These are phyloP conservation scores for Dunckerocampus dactyliophorus DNA, from an alignment of 2,113 vertebrate species.

Conservation along the genomic window DNA sequence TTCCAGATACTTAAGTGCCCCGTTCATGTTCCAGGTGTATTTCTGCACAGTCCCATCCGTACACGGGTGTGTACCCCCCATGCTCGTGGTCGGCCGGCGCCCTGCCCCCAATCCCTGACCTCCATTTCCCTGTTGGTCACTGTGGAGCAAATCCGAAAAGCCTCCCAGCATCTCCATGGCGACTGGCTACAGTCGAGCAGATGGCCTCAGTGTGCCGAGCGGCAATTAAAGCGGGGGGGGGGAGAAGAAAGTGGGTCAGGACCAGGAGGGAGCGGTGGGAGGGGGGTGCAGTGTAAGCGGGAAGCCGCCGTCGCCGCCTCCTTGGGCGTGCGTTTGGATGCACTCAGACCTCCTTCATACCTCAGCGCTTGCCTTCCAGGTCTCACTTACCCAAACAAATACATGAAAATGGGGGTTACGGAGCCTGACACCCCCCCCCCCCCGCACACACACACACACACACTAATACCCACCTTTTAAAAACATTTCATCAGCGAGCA, in stretches of 20 bases:
- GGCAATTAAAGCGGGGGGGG: constrained; percentile 71
- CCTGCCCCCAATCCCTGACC: constrained; percentile 67
- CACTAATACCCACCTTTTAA: not conserved
- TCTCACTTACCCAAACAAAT: constrained; percentile 57
- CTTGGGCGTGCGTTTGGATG: not conserved
- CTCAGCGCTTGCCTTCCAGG: constrained; percentile 31
- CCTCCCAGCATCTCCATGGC: constrained; percentile 76
- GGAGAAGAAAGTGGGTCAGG: constrained; percentile 65
- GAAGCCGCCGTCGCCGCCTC: constrained; percentile 15
- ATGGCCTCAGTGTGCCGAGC: constrained; percentile 75
- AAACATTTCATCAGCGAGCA: not conserved
- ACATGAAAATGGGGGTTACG: constrained; percentile 19
- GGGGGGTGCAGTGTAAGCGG: not conserved
- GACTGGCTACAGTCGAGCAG: constrained; percentile 75
- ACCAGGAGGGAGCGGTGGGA: constrained; percentile 40
- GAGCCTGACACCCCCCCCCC: not conserved
- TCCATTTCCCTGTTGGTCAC: constrained; percentile 66
- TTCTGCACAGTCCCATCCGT: not conserved
- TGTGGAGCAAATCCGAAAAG: constrained; percentile 74
- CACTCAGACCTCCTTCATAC: constrained; percentile 29
- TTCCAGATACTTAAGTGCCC: not conserved
- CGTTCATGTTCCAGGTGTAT: not conserved
- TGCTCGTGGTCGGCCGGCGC: constrained; percentile 37
- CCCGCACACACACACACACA: too few species aligned
- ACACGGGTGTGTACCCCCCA: constrained; percentile 6